Base-by-base conservation (phyloP, 2,113 vertebrate species). In the Siniperca knerii region DNA sequence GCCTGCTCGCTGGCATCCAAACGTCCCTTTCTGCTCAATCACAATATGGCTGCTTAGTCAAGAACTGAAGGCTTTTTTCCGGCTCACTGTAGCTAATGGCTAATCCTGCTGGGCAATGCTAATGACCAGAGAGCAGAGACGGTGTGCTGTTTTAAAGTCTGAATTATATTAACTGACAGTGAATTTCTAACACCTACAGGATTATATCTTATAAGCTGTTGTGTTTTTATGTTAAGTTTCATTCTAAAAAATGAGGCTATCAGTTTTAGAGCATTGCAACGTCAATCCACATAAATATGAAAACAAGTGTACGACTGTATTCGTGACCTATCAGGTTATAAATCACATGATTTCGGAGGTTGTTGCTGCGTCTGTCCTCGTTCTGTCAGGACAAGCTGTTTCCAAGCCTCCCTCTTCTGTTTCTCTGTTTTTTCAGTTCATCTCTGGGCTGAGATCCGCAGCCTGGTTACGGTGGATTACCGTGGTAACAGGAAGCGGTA, bases 391-490 rank as follows among this genome's bases (percentile, higher is more conserved):
- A 46, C 21, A 4, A 37, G 13, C 60, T 21, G 46, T 12, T 21
- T 64, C 33, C 18, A 37, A 16, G 16, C 35, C 21, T 8, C 11
- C 44, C 29, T 61, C 67, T 13, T 42, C 50, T 18, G n/a, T 35
- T 35, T 18, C 29, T 35, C 15, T 18, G 12, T 18, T 62, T 42
- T 58, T 9, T 58, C 3, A 1, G 15, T 61, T 23, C 35, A 1
- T 75, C 52, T 66, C 62, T 10, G 50, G 50, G 65, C 83, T 67
- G 57, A 54, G 37, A 50, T 69, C 84, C 3, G 42, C 35, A 20
- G 23, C 70, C 84, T 29, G 66, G 69, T 82, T 79, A 48, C 0
- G 33, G 21, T 61, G 75, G 82, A 79, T 90, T 75, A 84, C 10
- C 4, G 0, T 50, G 76, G 44, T n/a, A 72, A 72, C 58, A 54